phyloP scores from a whole-genome alignment of 2,113 vertebrate species.

The Sula dactylatra region DNA sequence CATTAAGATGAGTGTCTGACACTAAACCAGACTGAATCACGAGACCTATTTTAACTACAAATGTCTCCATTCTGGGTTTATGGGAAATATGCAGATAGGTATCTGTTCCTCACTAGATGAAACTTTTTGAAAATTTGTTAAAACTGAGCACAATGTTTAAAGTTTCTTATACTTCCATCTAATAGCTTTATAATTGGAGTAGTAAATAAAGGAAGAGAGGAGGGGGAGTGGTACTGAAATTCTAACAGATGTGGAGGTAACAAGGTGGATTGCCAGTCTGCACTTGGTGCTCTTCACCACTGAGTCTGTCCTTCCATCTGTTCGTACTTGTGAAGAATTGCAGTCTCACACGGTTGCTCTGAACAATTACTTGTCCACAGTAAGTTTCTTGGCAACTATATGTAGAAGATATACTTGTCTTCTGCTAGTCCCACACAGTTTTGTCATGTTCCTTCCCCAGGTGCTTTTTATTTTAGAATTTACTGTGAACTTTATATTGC shows the following conservation, averaged over 20 bases:
- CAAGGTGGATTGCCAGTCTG: neutral
- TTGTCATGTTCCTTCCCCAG: neutral
- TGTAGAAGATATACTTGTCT: neutral
- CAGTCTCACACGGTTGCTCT: neutral
- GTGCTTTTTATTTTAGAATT: neutral
- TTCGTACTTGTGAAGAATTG: neutral
- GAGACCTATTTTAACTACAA: neutral
- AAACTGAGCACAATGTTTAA: neutral
- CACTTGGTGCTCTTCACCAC: neutral
- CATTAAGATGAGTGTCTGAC: constrained; percentile 12
- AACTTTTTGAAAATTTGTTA: neutral
- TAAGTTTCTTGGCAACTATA: neutral
- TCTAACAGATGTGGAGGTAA: neutral
- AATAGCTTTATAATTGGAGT: neutral
- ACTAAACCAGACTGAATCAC: constrained; percentile 25
- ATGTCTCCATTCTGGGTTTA: neutral
- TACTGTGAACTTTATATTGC: neutral
- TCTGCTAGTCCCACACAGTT: neutral
- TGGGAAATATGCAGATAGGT: neutral
- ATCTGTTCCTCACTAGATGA: neutral
- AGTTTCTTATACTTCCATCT: neutral
- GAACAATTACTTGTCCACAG: neutral
- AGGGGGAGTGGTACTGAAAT: neutral
- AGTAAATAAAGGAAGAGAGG: neutral
- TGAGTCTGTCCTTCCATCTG: neutral